Base-by-base conservation (phyloP, 2,797 vertebrate species). In the Okamejei kenojei region DNA sequence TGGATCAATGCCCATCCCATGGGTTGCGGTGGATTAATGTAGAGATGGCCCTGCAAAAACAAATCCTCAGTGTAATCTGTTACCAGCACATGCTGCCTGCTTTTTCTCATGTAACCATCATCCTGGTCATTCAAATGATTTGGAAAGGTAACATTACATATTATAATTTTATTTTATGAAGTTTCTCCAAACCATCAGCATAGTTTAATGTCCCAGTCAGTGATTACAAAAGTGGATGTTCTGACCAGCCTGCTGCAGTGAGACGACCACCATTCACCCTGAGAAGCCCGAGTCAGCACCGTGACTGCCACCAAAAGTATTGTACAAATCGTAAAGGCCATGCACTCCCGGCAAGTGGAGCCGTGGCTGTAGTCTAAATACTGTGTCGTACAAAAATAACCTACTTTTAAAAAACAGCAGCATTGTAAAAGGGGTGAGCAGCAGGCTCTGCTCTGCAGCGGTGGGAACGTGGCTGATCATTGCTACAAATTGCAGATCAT, bases 331-430 rank as follows among this genome's bases (percentile, higher is more conserved):
- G 73, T 73, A 76, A 92, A 92, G 76, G 7, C 35, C 4, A 7
- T 65, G 7, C 29, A 88, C 90, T 23, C 54, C 68, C 90, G 23
- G 71, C 76, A 74, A 88, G n/a, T 35, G 58, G 61, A 17, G 17
- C 9, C 32, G 63, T 81, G 21, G 29, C 81, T 74, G 63, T 71
- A 58, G 61, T 74, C 93, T 93, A 93, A 93, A 93, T 93, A 93
- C 73, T 93, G 81, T 94, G 93, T 94, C 93, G 84, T 71, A 94
- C 65, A 95, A 94, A 94, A 94, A 94, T 82, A 68, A 90, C 68
- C 77, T 78, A 74, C 86, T 90, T 93, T 93, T 79, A 73, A 68
- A 76, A 88, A 90, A 8, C 29, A 90, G 11, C 45, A 54, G n/a
- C 76, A 58, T 88, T 71, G 88, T 73, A 54, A 92, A 76, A 21